Evolutionary conservation across 2,113 vertebrate species (phyloP), one percentile per base, ranked within the genome.

Genomic region (Cephalopholis sonnerati): DNA sequence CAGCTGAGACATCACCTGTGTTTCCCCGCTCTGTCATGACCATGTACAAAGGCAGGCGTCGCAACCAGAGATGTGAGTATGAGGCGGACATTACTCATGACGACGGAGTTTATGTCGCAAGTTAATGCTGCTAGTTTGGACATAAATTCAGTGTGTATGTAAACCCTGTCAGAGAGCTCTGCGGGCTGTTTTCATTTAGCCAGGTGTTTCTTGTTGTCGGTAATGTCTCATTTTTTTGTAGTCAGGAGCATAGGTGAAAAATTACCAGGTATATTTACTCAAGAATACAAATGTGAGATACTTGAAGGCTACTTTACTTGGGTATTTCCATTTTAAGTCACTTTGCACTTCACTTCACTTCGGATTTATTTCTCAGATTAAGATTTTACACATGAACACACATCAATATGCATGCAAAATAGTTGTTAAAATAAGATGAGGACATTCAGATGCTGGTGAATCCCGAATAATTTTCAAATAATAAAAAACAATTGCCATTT

Each of bases 11-110:
- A 25, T 22, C 74, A 24, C 39, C 17, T 3, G 20, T 27, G 39
- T 73, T n/a, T 50, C 6, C 41, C 57, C 44, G 17, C 91, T 87
- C 1, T 89, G 94, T 81, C 89, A 96, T 96, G 95, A 96, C 96
- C 87, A 96, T 97, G 97, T 98, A 96, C 93, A 97, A 97, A 94
- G 96, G 95, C 96, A 97, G 97, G 93, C 97, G 97, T 92, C 97
- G 97, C 93, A 96, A 96, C 93, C 97, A 97, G 80, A 97, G 97
- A 98, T 97, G 98, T 99, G 95, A 99, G 98, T 99, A 97, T 25
- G 46, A 86, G n/a, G 10, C 16, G 16, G 24, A 12, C 3, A 0
- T 20, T 6, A 11, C 5, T 20, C 22, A 24, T 16, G 27, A 39
- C 17, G 3, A 20, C n/a, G 3, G 55, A 44, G 50, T 64, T 67